Evolutionary conservation across 2,113 vertebrate species (phyloP).

Genomic region (Hoplias malabaricus): DNA sequence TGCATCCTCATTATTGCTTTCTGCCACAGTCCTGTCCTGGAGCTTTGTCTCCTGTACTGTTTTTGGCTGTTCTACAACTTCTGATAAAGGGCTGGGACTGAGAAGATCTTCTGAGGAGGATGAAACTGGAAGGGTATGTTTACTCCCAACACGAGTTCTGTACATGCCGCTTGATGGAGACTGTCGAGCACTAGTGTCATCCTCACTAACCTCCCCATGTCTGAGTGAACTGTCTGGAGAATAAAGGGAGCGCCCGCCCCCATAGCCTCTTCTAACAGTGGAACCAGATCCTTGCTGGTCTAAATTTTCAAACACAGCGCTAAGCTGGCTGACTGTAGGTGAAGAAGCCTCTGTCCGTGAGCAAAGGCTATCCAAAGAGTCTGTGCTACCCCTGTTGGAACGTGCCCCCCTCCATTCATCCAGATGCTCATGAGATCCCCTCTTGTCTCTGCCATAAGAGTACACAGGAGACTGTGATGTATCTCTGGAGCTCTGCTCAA

Average conservation of each 20-base stretch:
- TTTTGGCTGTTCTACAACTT: constrained; percentile 48
- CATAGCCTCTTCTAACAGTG: constrained; percentile 70
- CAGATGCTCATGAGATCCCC: constrained; percentile 77
- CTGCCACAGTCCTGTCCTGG: constrained; percentile 40
- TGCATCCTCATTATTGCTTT: constrained; percentile 3
- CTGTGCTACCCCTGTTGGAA: constrained; percentile 90
- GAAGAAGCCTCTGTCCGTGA: constrained; percentile 91
- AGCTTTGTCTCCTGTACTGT: constrained; percentile 36
- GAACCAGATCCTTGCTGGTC: constrained; percentile 64
- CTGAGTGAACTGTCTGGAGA: constrained; percentile 71
- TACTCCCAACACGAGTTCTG: constrained; percentile 59
- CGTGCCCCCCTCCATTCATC: constrained; percentile 87
- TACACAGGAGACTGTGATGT: constrained; percentile 81
- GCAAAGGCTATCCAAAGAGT: constrained; percentile 94
- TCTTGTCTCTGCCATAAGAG: constrained; percentile 84
- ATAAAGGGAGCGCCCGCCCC: constrained; percentile 71
- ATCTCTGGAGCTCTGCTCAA: constrained; percentile 86
- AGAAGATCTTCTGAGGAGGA: constrained; percentile 74
- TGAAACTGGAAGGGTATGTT: constrained; percentile 64
- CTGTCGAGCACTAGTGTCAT: constrained; percentile 68
- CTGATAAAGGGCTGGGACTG: constrained; percentile 63
- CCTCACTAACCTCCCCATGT: constrained; percentile 72
- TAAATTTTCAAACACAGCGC: constrained; percentile 90
- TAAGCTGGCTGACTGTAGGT: constrained; percentile 95
- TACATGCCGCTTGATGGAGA: constrained; percentile 67